Conservation (phyloP, 2,113 vertebrate species). For the Stegostoma tigrinum region DNA sequence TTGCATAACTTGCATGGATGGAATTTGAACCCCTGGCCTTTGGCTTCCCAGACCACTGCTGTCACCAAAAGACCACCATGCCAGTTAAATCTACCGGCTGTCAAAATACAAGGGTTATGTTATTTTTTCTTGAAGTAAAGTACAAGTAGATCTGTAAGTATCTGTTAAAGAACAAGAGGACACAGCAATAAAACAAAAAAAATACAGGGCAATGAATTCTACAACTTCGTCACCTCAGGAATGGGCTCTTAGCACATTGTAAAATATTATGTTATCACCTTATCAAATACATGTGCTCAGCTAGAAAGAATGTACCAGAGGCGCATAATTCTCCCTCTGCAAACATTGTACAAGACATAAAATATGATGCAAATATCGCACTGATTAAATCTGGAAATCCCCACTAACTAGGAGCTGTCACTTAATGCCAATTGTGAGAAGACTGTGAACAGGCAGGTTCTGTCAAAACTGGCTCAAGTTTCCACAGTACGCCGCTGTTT, state of each 20-base stretch:
- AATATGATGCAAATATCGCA: not conserved
- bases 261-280: slow-evolving; percentile 29
- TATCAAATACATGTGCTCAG: slow-evolving; percentile 9
- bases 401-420: not conserved
- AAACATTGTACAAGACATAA: not conserved
- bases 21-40: not conserved
- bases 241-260: not conserved
- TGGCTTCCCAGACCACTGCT: not conserved
- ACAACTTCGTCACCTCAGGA: not conserved
- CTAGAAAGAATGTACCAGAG: not conserved
- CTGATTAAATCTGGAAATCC: not conserved
- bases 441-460: not conserved
- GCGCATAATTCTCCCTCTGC: not conserved
- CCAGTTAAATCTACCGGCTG: not conserved
- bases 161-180: slow-evolving; percentile 16
- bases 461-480: not conserved
- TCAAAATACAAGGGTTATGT: not conserved
- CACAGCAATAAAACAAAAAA: not conserved
- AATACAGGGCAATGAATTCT: not conserved
- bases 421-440: not conserved
- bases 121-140: not conserved
- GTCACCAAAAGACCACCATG: not conserved
- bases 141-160: not conserved
- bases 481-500: not conserved
- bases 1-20: not conserved